These are phyloP conservation scores for Lampris incognitus DNA, from an alignment of 2,113 vertebrate genomes.

Conservation along the genomic window DNA sequence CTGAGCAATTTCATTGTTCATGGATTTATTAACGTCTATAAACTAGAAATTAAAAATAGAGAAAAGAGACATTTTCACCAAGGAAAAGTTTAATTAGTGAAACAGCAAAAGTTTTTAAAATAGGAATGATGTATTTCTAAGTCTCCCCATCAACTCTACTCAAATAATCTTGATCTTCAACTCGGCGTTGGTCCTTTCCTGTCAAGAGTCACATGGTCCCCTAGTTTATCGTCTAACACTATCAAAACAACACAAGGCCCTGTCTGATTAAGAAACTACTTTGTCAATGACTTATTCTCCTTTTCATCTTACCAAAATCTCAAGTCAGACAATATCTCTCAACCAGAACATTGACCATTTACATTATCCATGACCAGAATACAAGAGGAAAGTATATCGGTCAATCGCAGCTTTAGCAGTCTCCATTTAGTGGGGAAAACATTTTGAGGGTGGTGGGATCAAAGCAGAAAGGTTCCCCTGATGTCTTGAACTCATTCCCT, in stretches of 20 bases:
- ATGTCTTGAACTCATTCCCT: constrained; percentile 4
- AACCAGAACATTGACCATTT: neutral
- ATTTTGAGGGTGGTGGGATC: constrained; percentile 33
- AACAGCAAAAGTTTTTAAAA: constrained; percentile 23
- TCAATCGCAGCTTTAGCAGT: constrained; percentile 7
- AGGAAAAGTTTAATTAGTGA: constrained; percentile 49
- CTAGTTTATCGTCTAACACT: constrained; percentile 7
- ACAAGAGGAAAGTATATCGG: neutral
- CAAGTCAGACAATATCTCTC: constrained; percentile 34
- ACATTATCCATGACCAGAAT: constrained; percentile 44
- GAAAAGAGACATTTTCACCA: neutral
- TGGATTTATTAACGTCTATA: too few species aligned
- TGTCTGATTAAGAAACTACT: neutral
- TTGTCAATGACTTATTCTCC: neutral
- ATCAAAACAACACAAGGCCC: neutral
- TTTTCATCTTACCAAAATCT: constrained; percentile 18
- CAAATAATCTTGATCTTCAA: neutral
- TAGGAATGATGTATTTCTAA: constrained; percentile 28
- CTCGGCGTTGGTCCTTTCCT: constrained; percentile 1
- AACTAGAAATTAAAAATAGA: neutral
- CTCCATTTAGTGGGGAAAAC: constrained; percentile 1
- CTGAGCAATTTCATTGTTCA: too few species aligned
- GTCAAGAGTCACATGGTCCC: constrained; percentile 12
- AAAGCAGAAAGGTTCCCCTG: constrained; percentile 11
- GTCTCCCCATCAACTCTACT: neutral